phyloP scores from a whole-genome alignment of 2,797 vertebrate species.

The Tangara arthus region DNA sequence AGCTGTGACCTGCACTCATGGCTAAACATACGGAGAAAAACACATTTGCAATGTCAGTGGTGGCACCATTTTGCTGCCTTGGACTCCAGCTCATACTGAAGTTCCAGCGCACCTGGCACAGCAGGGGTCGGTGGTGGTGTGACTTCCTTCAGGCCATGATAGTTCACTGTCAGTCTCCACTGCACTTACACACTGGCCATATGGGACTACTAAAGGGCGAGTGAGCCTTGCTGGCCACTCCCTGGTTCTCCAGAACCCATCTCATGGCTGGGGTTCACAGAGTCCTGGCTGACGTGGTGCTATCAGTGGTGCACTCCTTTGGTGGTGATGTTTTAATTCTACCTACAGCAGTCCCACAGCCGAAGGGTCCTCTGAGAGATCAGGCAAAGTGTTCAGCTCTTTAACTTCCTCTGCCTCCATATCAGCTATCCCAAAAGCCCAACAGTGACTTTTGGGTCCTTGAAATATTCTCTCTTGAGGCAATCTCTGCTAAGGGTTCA shows the following conservation, averaged over 20 bases:
- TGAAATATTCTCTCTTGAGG: not conserved
- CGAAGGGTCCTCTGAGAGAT: not conserved
- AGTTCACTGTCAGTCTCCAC: not conserved
- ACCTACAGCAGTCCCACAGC: not conserved
- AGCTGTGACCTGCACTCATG: not conserved
- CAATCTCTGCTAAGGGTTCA: not conserved
- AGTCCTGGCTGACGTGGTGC: not conserved
- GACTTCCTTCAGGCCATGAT: too few species aligned
- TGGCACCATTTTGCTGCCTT: not conserved
- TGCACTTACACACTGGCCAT: too few species aligned
- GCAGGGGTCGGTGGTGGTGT: too few species aligned
- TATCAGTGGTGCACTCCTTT: too few species aligned
- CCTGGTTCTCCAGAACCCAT: fast-evolving
- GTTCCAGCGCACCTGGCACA: too few species aligned
- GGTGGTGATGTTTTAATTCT: too few species aligned
- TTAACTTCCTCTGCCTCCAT: not conserved
- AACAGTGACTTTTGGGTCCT: not conserved
- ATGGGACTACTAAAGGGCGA: fast-evolving
- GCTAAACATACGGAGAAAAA: not conserved
- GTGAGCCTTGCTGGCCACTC: not conserved
- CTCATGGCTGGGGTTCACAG: not conserved
- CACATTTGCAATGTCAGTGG: fast-evolving
- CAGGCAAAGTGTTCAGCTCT: not conserved
- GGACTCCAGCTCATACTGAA: not conserved
- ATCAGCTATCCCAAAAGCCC: not conserved